These are phyloP conservation scores for Parnassius orleans DNA, from an alignment of 2,888 invertebrate genomes.

Conservation along the genomic window DNA sequence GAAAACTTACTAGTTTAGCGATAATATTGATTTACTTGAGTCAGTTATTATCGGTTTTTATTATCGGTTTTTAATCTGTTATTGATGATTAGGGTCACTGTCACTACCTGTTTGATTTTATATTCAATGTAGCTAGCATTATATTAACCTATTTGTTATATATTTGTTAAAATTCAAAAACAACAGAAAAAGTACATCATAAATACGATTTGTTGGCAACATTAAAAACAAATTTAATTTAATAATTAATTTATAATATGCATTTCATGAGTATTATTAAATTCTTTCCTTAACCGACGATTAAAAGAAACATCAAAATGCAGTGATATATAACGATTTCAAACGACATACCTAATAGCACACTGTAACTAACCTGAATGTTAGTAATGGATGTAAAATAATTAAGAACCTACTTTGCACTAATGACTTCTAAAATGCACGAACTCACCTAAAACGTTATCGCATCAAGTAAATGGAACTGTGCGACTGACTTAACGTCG, in stretches of 20 bases:
- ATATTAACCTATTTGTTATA: no score
- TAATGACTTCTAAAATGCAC: conserved; percentile 53
- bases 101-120: background rate
- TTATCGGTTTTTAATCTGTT: conserved; percentile 18
- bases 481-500: conserved; percentile 52
- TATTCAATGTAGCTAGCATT: no score
- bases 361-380: conserved; percentile 28
- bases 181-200: no score
- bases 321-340: conserved; percentile 13
- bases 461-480: conserved; percentile 70
- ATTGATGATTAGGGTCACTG: conserved; percentile 9
- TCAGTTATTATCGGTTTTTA: conserved; percentile 10
- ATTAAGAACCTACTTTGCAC: conserved; percentile 47
- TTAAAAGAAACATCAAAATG: conserved; percentile 3
- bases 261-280: background rate
- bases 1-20: conserved; percentile 22
- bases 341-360: conserved; percentile 29
- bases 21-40: conserved; percentile 7
- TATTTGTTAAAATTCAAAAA: no score
- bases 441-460: conserved; percentile 76
- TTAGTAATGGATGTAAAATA: conserved; percentile 39
- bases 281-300: conserved; percentile 23
- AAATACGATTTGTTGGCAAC: no score
- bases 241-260: background rate
- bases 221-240: no score